phyloP scores from a whole-genome alignment of 2,113 vertebrate species.

The Archocentrus centrarchus region DNA sequence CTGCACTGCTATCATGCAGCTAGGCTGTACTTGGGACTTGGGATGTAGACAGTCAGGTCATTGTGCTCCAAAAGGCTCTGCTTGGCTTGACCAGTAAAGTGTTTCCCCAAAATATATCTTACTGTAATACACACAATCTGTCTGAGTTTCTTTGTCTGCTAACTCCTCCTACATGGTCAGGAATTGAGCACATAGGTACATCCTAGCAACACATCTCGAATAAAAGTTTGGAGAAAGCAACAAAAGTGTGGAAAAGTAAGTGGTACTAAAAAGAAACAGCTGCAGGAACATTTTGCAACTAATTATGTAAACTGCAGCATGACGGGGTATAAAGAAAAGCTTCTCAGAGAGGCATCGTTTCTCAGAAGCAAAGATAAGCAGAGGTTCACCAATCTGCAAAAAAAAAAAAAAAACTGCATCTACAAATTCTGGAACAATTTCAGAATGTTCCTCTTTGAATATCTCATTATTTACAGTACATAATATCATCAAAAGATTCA shows the following conservation, averaged over 20 bases:
- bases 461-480: no score
- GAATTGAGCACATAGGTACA: constrained; percentile 1
- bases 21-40: neutral
- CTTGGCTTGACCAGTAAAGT: neutral
- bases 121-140: neutral
- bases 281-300: neutral
- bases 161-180: neutral
- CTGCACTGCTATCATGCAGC: neutral
- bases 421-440: neutral
- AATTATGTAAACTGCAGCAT: neutral
- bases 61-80: neutral
- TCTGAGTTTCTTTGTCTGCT: neutral
- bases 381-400: no score
- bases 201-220: neutral
- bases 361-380: no score
- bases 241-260: neutral
- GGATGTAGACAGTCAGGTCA: neutral
- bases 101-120: neutral
- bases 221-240: neutral
- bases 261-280: neutral
- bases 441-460: no score
- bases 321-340: neutral
- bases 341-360: neutral
- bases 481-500: no score
- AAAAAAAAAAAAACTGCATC: neutral